phyloP scores from a whole-genome alignment of 2,888 invertebrate species.

The Sipha maydis region DNA sequence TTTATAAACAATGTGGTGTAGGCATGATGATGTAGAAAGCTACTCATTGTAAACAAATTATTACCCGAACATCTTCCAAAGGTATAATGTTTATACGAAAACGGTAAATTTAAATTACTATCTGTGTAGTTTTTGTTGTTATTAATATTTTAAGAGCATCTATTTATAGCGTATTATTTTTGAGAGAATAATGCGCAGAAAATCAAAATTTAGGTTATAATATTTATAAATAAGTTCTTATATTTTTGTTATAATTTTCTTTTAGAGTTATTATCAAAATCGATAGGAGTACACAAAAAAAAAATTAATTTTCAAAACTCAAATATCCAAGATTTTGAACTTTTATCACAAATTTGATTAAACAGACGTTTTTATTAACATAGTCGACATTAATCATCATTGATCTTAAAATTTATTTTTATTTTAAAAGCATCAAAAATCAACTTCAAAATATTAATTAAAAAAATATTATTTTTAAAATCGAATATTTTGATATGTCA shows the following conservation, averaged over 20 bases:
- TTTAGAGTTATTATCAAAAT: not conserved
- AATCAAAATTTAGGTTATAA: not conserved
- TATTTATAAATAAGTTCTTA: not conserved
- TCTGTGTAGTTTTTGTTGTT: not conserved
- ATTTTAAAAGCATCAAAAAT: too few relatives aligned
- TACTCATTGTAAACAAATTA: not conserved
- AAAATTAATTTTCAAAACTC: too few relatives aligned
- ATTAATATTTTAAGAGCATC: not conserved
- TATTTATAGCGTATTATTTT: not conserved
- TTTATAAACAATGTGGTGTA: conserved; percentile 26
- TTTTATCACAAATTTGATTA: too few relatives aligned
- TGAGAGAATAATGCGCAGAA: not conserved
- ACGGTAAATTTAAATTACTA: not conserved
- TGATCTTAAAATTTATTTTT: too few relatives aligned
- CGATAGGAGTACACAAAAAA: too few relatives aligned
- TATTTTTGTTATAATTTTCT: not conserved
- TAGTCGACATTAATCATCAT: too few relatives aligned
- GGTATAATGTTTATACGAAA: not conserved
- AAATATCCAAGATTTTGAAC: too few relatives aligned
- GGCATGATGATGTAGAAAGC: not conserved
- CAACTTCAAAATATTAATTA: too few relatives aligned
- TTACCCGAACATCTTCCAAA: not conserved
- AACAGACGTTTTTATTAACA: too few relatives aligned
- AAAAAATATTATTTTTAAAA: too few relatives aligned
- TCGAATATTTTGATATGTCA: too few relatives aligned